Evolutionary conservation across 2,113 vertebrate genomes (phyloP), one percentile per base, ranked within the genome.

Genomic region (Phaetusa simplex): DNA sequence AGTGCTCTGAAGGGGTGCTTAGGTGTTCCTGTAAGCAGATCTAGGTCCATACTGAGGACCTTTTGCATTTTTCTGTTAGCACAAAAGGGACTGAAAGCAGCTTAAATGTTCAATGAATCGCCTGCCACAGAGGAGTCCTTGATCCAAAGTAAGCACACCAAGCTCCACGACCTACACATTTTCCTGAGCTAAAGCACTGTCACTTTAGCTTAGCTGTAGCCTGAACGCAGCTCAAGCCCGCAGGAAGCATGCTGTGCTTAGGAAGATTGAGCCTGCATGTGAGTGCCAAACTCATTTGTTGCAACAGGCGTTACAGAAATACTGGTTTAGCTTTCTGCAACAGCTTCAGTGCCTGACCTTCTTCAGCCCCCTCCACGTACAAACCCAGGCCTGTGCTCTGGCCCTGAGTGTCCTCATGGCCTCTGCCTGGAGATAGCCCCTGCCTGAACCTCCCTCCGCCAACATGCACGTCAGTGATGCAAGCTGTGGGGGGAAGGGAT

Each of bases 391-490:
- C 55, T 20, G n/a, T 49, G 45, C 67, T 73, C 40, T 0, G 0
- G 2, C 76, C 21, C 30, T 3, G 6, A 43, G 62, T 2, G 14
- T 43, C 59, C 43, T 52, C 52, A 38, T 6, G 42, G 38, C 36
- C 55, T 47, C 69, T 12, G 69, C 16, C 43, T 82, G 58, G 53
- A 69, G 43, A 40, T 1, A 30, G 50, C 23, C 8, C 13, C 71
- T 69, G 29, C 34, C 66, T 32, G 34, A 90, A 50, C 16, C 27
- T 49, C 38, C 4, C 42, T 43, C 49, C n/a, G 12, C 50, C 50
- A 62, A 4, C 0, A 0, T 5, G 14, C 14, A 30, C 32, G 38
- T 8, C 52, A 22, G 45, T 8, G 19, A 26, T 42, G 65, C n/a
- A 40, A 26, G 34, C 82, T 50, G 47, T 14, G 3, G 24, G n/a